Conservation (phyloP, 1,140 invertebrate genomes). For the Drosophila aff. region DNA sequence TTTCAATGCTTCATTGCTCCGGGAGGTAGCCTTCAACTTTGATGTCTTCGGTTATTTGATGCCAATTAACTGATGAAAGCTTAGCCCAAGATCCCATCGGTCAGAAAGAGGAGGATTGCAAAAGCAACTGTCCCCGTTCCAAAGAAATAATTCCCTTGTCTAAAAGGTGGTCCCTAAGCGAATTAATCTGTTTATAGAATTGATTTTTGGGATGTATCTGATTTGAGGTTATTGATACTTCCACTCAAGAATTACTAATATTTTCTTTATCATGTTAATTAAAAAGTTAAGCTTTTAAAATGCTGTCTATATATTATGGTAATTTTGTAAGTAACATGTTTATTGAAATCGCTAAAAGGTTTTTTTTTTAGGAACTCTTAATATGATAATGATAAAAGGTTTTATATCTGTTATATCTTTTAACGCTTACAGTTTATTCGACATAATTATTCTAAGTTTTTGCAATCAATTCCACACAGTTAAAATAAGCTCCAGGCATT, state of each 20-base stretch:
- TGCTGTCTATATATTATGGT: no score
- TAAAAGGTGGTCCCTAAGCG: slow-evolving; percentile 18
- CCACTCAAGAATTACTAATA: neutral
- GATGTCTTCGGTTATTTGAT: slow-evolving; percentile 61
- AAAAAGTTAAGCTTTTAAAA: neutral
- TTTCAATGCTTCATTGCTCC: neutral
- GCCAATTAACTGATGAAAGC: slow-evolving; percentile 66
- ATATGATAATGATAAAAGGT: neutral
- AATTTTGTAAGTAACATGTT: no score
- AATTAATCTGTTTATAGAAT: slow-evolving; percentile 26
- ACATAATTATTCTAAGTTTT: neutral
- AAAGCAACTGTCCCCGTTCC: slow-evolving; percentile 1
- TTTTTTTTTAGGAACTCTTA: no score
- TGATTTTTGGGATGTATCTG: slow-evolving; percentile 4
- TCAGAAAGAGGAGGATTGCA: slow-evolving; percentile 27
- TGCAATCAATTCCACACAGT: neutral
- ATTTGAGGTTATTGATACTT: neutral
- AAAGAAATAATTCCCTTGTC: slow-evolving; percentile 31
- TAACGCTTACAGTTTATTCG: no score
- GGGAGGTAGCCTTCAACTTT: slow-evolving; percentile 50
- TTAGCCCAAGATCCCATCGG: slow-evolving; percentile 33
- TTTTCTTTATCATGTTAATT: neutral
- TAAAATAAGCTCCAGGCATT: neutral
- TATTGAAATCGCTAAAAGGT: no score
- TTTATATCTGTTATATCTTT: neutral